phyloP scores from a whole-genome alignment of 2,797 vertebrate genomes.

The Pterois miles region DNA sequence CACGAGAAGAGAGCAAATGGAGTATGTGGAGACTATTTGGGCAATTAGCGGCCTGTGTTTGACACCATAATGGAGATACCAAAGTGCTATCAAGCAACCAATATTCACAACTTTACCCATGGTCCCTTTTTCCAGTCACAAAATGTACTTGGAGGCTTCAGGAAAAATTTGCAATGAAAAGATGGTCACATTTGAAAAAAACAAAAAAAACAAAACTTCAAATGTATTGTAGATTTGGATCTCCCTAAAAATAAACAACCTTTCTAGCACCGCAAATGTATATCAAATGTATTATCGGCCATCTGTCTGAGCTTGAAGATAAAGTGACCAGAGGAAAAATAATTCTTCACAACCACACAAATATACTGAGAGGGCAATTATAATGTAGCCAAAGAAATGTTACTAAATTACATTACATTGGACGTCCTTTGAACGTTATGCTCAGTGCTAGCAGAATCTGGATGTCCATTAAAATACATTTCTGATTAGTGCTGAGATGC shows the following conservation, averaged over 20 bases:
- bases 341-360: constrained; percentile 7
- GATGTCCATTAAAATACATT: constrained; percentile 1
- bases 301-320: constrained; percentile 11
- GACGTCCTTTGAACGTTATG: neutral
- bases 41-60: constrained; percentile 8
- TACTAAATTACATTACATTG: neutral
- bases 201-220: neutral
- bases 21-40: neutral
- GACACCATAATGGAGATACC: neutral
- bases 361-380: constrained; percentile 4
- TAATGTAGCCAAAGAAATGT: neutral
- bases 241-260: neutral
- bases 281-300: neutral
- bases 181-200: neutral
- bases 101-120: neutral
- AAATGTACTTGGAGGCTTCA: neutral
- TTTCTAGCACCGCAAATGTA: constrained; percentile 24
- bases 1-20: neutral
- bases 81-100: neutral
- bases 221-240: constrained; percentile 1
- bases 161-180: neutral
- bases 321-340: neutral
- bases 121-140: constrained; percentile 39
- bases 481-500: constrained; percentile 14
- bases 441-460: constrained; percentile 15